These are phyloP conservation scores for Gallinago jamesoni DNA, from an alignment of 2,113 vertebrate genomes.

Conservation along the genomic window DNA sequence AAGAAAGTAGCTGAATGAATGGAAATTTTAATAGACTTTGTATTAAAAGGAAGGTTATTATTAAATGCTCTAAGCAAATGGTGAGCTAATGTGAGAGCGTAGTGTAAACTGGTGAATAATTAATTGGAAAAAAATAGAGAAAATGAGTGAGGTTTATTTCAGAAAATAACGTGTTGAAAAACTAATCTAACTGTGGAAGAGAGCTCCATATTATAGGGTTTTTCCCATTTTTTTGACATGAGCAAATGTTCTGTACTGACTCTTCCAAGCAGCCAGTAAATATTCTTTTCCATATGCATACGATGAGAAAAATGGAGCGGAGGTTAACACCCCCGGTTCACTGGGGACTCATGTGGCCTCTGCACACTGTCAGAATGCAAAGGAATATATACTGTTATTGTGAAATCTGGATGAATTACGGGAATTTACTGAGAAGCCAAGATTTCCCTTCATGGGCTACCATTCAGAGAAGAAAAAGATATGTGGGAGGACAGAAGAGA, in stretches of 20 bases:
- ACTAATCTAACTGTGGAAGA: neutral
- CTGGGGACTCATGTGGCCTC: constrained; percentile 11
- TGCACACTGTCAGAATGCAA: neutral
- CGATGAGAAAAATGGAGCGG: constrained; percentile 25
- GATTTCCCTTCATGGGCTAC: constrained; percentile 6
- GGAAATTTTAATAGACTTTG: neutral
- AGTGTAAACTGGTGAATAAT: neutral
- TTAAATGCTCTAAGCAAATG: neutral
- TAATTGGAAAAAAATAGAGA: neutral
- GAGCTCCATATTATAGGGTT: neutral
- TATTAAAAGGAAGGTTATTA: neutral
- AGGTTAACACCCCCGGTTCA: constrained; percentile 7
- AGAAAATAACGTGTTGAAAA: constrained; percentile 11
- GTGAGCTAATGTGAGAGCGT: neutral
- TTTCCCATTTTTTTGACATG: neutral
- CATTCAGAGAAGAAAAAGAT: constrained; percentile 19
- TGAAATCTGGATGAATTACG: constrained; percentile 5
- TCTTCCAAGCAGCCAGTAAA: constrained; percentile 23
- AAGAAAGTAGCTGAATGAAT: neutral
- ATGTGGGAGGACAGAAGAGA: constrained; percentile 37
- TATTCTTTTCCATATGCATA: constrained; percentile 14
- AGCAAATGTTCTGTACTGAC: neutral
- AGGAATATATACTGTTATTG: neutral
- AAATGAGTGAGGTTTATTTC: neutral
- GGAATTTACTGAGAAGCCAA: neutral